phyloP scores from a whole-genome alignment of 2,888 invertebrate genomes.

The Eristalis arbustorum region DNA sequence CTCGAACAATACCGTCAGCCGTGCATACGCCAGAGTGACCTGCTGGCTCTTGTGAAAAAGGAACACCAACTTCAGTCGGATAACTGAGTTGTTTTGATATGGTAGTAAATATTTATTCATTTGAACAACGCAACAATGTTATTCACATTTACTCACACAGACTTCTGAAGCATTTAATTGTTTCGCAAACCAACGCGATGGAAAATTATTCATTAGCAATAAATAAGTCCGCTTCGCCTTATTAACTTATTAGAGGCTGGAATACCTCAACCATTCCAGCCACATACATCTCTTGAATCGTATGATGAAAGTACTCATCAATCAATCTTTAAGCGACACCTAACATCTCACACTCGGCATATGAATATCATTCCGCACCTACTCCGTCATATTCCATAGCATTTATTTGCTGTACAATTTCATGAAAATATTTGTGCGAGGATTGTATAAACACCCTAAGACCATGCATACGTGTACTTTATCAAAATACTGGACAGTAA shows the following conservation, averaged over 20 bases:
- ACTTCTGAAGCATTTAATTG: no score
- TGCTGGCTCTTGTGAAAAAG: no score
- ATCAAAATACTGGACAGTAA: slow-evolving; percentile 15
- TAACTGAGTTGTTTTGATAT: no score
- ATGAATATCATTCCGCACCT: background rate
- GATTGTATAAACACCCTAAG: background rate
- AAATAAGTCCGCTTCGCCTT: no score
- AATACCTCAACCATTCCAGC: background rate
- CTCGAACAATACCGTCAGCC: no score
- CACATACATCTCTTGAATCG: background rate
- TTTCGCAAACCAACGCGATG: no score
- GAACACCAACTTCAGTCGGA: no score
- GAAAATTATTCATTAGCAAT: no score
- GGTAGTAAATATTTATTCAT: no score
- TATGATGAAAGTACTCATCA: background rate
- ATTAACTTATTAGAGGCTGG: background rate
- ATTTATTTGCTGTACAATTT: background rate
- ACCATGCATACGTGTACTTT: background rate
- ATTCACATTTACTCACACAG: no score
- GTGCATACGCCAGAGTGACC: no score
- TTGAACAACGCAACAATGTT: no score
- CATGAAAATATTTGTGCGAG: slow-evolving; percentile 1
- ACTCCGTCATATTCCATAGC: background rate
- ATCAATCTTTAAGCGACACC: background rate
- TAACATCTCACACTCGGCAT: background rate